Evolutionary conservation across 2,888 invertebrate genomes (phyloP), one percentile per base, ranked within the genome.

Genomic region (Amphipoea oculea): DNA sequence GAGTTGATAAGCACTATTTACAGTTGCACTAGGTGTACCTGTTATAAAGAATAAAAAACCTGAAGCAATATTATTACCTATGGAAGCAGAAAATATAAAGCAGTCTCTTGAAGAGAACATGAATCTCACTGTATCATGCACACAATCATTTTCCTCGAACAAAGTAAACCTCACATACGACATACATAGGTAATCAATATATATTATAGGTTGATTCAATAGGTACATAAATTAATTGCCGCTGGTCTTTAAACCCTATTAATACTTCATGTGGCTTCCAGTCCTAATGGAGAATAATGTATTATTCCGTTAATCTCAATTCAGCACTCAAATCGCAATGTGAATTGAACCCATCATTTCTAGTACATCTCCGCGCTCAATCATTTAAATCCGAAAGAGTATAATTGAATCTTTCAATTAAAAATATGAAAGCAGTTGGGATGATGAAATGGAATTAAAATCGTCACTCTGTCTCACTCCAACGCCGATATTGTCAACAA

Each of bases 401-500:
- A 69, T 81, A 83, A 83, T 85, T 80, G 80, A 81, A 85, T 78
- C 78, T 76, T 83, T 85, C 80, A 85, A 86, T 86, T 85, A 81
- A 76, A 86, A 83, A 86, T 85, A 83, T 84, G 77, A 76, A 79
- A 68, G 73, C 73, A 79, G 66, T 60, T 74, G 73, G 70, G 51
- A 76, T 67, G 83, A 69, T 77, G 62, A 76, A 86, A 78, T 62
- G 40, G 67, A 68, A 84, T 79, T 68, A 78, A 90, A 91, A 91
- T 92, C 89, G 90, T 90, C 89, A 86, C 90, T 91, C 85, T 88
- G 89, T 87, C 88, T 89, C 88, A 77, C 88, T 82, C 84, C 82
- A 68, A 72, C 84, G 36, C 87, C 90, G 91, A 92, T 93, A 95
- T 95, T 94, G 94, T 95, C 95, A 95, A 94, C 94, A 94, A 95